Percentiles rank a stretch among this genome's conserved stretches.
Conservation (phyloP, 1,140 invertebrate genomes). For the Protaetia brevitarsis region DNA sequence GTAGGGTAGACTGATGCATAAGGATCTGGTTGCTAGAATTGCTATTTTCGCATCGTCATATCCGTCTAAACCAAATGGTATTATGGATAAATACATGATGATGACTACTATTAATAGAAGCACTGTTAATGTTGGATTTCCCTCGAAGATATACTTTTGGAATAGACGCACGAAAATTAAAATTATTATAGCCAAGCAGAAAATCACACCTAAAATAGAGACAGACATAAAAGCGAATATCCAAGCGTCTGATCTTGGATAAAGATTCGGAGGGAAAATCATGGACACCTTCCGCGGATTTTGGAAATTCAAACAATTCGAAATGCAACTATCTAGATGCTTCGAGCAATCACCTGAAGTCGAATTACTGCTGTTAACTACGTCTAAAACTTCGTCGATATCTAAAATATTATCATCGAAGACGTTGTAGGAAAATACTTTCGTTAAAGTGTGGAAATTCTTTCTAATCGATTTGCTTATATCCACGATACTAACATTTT, state of each 20-base stretch:
- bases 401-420: constrained; percentile 36
- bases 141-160: constrained; percentile 52
- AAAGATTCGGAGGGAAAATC: not conserved
- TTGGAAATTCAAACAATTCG: constrained; percentile 8
- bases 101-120: constrained; percentile 51
- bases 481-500: constrained; percentile 28
- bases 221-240: constrained; percentile 52
- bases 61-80: constrained; percentile 55
- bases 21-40: constrained; percentile 41
- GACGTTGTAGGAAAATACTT: constrained; percentile 37
- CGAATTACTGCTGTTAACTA: not conserved
- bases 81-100: constrained; percentile 54
- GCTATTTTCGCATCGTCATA: constrained; percentile 29
- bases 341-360: not conserved
- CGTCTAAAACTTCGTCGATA: constrained; percentile 24
- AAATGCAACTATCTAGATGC: not conserved
- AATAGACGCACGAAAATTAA: constrained; percentile 51
- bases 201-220: constrained; percentile 50
- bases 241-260: constrained; percentile 49
- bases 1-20: constrained; percentile 53
- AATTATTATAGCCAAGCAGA: constrained; percentile 51
- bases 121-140: constrained; percentile 52
- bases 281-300: not conserved
- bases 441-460: constrained; percentile 30
- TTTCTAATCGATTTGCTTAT: constrained; percentile 20